Base-by-base conservation (phyloP, 1,140 invertebrate species). In the Melanaphis sacchari region DNA sequence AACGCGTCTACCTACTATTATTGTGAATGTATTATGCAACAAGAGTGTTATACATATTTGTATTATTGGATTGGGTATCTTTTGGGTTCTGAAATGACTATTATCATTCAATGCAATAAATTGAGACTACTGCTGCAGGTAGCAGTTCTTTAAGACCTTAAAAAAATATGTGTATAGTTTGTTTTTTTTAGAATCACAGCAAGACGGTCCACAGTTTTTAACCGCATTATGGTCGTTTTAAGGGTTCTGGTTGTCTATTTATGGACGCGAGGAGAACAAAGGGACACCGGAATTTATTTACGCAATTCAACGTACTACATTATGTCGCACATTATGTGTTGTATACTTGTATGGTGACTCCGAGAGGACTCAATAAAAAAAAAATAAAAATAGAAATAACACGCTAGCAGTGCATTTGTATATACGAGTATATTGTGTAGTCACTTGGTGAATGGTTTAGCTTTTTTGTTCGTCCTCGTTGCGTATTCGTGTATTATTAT, bases 171-270 rank as follows among this genome's bases (percentile, higher is more conserved):
- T 18, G 43, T 46, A 43, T 52, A 36, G 46, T n/a, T 49, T 88
- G 15, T 38, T 3, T 24, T 88, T 88, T 88, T 88, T 36, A 2
- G 15, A 6, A 26, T 9, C 87, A 41, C 89, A 90, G 89, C 89
- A 38, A 38, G 89, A 9, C 22, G 43, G 31, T 36, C 6, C 38
- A 41, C 52, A 90, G 26, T 90, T 59, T 90, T 59, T 66, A 66
- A 90, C 89, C 89, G 54, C 89, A 90, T 90, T 90, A 90, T 66
- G 89, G 89, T 90, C 89, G 36, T 66, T 66, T 90, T 90, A 90
- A 90, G 89, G 89, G 89, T 66, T 90, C 89, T 90, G 89, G 52
- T 90, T 66, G 89, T 66, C 89, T 59, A 66, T 90, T 66, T 40
- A 38, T 31, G 38, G 59, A 90, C 40, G 24, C 89, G 8, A 89